Evolutionary conservation across 2,113 vertebrate species (phyloP), one percentile per base, ranked within the genome.

Genomic region (Amphiprion percula): DNA sequence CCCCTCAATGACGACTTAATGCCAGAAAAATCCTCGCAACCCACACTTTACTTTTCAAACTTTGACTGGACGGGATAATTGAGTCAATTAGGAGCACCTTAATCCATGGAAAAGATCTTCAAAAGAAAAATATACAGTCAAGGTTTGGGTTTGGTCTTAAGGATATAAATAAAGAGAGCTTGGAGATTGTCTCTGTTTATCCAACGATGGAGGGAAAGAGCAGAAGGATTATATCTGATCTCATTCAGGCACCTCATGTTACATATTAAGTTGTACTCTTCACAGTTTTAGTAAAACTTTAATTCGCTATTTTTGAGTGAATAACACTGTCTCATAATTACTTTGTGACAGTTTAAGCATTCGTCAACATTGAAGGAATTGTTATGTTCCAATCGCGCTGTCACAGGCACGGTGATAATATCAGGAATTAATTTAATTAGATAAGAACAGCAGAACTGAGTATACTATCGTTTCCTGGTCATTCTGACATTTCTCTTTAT

Each of bases 1-100:
- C 82, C 85, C 77, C 75, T 74, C 89, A 61, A 70, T 91, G 90
- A 92, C 88, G 84, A 89, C 91, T 92, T 92, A 90, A 90, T 91
- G 85, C 91, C 80, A 54, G 60, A 71, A 56, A 89, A 90, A 89
- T 88, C 92, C 89, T 24, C 33, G 1, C 80, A 54, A 60, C 87
- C 83, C 82, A 87, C 91, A 88, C 90, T 91, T 89, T 86, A 84
- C 91, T 92, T 89, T 73, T 83, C 86, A 88, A 93, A 92, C 87
- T 91, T 88, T 72, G 77, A 61, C 83, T 85, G 85, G 89, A 88
- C 53, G 70, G 61, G 65, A 88, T 89, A 92, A 94, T 90, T 87
- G 83, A 92, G 91, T 87, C 90, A 92, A 93, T 93, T 93, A 93
- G 87, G 87, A 85, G 79, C 77, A 71, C 76, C 79, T 78, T 91